Evolutionary conservation across 2,888 invertebrate genomes (phyloP).

Genomic region (Ormyrus nitidulus): DNA sequence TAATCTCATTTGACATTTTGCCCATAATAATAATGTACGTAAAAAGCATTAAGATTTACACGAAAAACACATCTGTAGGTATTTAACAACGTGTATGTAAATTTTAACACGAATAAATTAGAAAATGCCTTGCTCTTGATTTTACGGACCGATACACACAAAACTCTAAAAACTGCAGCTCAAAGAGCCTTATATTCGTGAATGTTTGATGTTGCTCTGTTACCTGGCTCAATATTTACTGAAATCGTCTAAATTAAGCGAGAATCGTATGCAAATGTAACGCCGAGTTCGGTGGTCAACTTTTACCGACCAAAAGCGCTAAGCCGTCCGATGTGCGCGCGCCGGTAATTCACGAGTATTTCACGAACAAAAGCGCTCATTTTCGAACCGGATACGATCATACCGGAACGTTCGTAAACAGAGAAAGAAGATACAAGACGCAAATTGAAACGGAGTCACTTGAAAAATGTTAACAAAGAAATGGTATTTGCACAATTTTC

Average conservation of each 20-base stretch:
- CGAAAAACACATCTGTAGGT: background rate
- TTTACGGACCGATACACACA: slow-evolving; percentile 46
- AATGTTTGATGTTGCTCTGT: slow-evolving; percentile 1
- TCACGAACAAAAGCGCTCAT: slow-evolving; percentile 30
- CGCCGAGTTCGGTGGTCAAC: no score
- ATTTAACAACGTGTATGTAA: slow-evolving; percentile 20
- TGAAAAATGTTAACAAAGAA: no score
- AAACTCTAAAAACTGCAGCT: slow-evolving; percentile 19
- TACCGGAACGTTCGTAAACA: slow-evolving; percentile 35
- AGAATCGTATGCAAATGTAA: background rate
- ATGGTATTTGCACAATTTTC: no score
- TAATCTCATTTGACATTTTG: no score
- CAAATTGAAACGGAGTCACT: no score
- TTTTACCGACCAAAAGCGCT: no score
- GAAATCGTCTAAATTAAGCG: slow-evolving; percentile 21
- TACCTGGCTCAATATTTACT: background rate
- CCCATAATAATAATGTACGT: no score
- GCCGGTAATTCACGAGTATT: slow-evolving; percentile 2
- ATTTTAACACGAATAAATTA: slow-evolving; percentile 51
- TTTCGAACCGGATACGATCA: slow-evolving; percentile 42
- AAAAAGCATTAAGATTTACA: background rate
- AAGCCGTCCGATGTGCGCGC: no score
- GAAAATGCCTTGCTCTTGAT: slow-evolving; percentile 54
- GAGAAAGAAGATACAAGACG: background rate
- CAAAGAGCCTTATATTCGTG: background rate